phyloP scores from a whole-genome alignment of 2,888 invertebrate species.

The Fabriciana adippe region DNA sequence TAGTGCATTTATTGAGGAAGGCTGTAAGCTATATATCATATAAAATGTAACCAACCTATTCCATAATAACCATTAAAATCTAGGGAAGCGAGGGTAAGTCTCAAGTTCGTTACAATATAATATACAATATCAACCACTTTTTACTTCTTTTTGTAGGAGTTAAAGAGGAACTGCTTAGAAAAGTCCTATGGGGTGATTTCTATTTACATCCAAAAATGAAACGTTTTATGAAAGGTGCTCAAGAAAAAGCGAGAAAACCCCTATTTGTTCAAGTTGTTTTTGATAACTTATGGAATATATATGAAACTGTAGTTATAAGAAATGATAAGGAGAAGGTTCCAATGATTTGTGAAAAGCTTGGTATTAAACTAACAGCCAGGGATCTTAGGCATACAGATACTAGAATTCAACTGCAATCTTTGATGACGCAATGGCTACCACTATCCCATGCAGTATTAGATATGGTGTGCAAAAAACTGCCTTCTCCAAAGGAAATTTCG shows the following conservation, averaged over 20 bases:
- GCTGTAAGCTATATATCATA: no score
- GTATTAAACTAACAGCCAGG: slow-evolving; percentile 87
- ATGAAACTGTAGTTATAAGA: slow-evolving; percentile 89
- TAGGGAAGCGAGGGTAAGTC: no score
- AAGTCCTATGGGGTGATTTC: slow-evolving; percentile 97
- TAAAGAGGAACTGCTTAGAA: slow-evolving; percentile 86
- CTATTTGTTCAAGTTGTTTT: slow-evolving; percentile 95
- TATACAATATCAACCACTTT: no score
- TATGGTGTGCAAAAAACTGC: slow-evolving; percentile 91
- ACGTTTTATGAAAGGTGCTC: slow-evolving; percentile 92
- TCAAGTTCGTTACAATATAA: no score
- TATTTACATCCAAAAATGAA: slow-evolving; percentile 93
- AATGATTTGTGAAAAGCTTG: slow-evolving; percentile 88
- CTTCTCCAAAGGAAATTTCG: slow-evolving; percentile 89
- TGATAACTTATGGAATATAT: slow-evolving; percentile 95
- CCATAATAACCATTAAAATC: no score
- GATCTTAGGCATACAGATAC: slow-evolving; percentile 91
- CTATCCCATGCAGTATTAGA: slow-evolving; percentile 90
- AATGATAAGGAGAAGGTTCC: slow-evolving; percentile 89
- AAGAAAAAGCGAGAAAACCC: slow-evolving; percentile 95
- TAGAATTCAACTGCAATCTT: slow-evolving; percentile 89
- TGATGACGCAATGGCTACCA: slow-evolving; percentile 95
- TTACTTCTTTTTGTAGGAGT: slow-evolving; percentile 73
- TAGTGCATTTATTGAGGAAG: no score
- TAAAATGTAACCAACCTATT: no score